A percentile compares a stretch with the other conserved stretches of the same genome.
phyloP scores from a whole-genome alignment of 2,113 vertebrate genomes.

The Mus pahari region DNA sequence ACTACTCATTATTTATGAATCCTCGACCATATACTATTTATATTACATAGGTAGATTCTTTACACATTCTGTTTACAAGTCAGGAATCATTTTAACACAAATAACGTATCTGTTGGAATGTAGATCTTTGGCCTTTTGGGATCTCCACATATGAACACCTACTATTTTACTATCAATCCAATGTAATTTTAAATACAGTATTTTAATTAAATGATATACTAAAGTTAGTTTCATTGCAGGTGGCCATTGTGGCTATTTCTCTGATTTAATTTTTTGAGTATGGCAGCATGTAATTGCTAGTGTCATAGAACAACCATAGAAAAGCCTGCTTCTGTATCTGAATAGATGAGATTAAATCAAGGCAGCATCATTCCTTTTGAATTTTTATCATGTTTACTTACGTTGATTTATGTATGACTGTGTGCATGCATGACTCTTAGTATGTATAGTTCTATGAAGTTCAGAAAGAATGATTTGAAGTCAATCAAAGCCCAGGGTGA shows the following conservation, averaged over 20 bases:
- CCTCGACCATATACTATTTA: background rate
- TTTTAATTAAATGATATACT: background rate
- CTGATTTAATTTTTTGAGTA: background rate
- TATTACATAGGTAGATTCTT: background rate
- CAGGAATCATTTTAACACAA: rapidly evolving
- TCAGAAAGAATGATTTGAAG: too few relatives aligned
- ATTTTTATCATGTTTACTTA: too few relatives aligned
- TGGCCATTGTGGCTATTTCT: background rate
- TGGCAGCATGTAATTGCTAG: background rate
- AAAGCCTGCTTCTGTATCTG: too few relatives aligned
- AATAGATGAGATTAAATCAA: too few relatives aligned
- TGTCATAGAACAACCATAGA: background rate
- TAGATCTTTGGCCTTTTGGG: background rate
- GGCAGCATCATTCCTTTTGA: too few relatives aligned
- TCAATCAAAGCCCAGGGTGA: too few relatives aligned
- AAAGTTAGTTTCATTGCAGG: background rate
- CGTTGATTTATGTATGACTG: too few relatives aligned
- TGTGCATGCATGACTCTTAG: too few relatives aligned
- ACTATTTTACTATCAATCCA: background rate
- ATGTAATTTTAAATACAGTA: background rate
- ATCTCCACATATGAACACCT: background rate
- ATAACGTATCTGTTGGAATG: rapidly evolving
- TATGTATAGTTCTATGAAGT: too few relatives aligned
- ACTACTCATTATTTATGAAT: background rate
- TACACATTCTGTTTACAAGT: background rate